These are phyloP conservation scores for Arge pagana DNA, from an alignment of 2,888 invertebrate genomes.

Conservation along the genomic window DNA sequence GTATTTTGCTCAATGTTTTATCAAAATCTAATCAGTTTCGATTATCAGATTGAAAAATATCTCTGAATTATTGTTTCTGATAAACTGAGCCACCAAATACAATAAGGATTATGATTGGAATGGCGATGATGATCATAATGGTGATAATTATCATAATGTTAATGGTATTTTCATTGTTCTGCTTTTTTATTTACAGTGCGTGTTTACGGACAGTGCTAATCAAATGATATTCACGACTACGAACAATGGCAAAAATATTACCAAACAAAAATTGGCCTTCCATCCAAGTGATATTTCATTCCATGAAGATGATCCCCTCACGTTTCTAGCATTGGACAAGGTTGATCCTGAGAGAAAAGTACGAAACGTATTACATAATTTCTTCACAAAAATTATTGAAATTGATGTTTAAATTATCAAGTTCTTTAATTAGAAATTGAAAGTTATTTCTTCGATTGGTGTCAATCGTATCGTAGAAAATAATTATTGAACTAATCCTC, in stretches of 20 bases:
- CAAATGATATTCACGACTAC: constrained; percentile 77
- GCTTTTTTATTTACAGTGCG: constrained; percentile 71
- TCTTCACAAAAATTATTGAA: no score
- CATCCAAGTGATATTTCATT: constrained; percentile 79
- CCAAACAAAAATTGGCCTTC: constrained; percentile 69
- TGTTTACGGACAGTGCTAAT: constrained; percentile 81
- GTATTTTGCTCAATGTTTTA: not conserved
- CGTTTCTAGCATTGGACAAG: constrained; percentile 78
- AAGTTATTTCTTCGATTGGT: no score
- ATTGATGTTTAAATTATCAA: no score
- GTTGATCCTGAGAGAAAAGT: constrained; percentile 68
- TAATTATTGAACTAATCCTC: no score
- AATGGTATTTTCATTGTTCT: constrained; percentile 5
- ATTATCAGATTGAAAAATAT: constrained; percentile 1
- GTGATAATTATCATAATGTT: constrained; percentile 11
- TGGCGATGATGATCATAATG: no score
- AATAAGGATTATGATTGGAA: no score
- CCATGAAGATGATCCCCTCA: constrained; percentile 71
- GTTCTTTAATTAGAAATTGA: no score
- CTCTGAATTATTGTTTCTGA: constrained; percentile 2
- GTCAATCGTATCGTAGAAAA: no score
- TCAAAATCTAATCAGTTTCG: constrained; percentile 7
- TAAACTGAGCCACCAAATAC: not conserved
- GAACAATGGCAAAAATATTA: constrained; percentile 74
- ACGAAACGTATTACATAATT: constrained; percentile 41